These are phyloP conservation scores for Villa cingulata DNA, from an alignment of 2,888 invertebrate genomes.

Conservation along the genomic window DNA sequence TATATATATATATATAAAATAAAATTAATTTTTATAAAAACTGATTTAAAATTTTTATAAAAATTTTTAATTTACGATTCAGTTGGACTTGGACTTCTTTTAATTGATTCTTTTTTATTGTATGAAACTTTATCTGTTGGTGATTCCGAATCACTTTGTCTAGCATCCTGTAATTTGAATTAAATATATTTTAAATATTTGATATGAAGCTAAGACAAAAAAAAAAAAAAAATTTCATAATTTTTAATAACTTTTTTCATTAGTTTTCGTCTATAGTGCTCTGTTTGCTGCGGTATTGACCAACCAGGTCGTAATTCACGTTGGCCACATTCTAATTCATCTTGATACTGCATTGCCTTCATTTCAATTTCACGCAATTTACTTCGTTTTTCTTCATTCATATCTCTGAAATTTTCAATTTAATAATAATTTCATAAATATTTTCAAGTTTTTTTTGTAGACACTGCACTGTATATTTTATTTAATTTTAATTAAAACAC, in stretches of 20 bases:
- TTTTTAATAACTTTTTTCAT: conserved; percentile 54
- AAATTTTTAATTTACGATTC: conserved; percentile 17
- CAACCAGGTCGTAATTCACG: conserved; percentile 58
- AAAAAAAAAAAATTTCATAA: background rate
- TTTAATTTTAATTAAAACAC: too few relatives aligned
- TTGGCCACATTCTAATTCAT: conserved; percentile 82
- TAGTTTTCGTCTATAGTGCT: conserved; percentile 79
- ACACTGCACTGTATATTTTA: too few relatives aligned
- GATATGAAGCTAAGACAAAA: background rate
- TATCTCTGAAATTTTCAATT: conserved; percentile 34
- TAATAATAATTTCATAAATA: background rate
- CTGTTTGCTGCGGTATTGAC: conserved; percentile 68
- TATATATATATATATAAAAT: background rate
- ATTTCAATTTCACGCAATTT: conserved; percentile 86
- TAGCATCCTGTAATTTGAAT: conserved; percentile 7
- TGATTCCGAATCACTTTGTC: conserved; percentile 9
- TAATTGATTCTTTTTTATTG: conserved; percentile 16
- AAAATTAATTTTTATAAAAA: background rate
- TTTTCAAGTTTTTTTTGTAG: background rate
- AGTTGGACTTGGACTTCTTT: conserved; percentile 20
- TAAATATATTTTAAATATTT: background rate
- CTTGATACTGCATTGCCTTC: conserved; percentile 88
- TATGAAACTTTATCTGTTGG: conserved; percentile 21
- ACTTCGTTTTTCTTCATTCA: conserved; percentile 54
- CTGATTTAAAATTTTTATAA: too few relatives aligned